phyloP scores from a whole-genome alignment of 1,140 invertebrate species.

The Brachionus calyciflorus region DNA sequence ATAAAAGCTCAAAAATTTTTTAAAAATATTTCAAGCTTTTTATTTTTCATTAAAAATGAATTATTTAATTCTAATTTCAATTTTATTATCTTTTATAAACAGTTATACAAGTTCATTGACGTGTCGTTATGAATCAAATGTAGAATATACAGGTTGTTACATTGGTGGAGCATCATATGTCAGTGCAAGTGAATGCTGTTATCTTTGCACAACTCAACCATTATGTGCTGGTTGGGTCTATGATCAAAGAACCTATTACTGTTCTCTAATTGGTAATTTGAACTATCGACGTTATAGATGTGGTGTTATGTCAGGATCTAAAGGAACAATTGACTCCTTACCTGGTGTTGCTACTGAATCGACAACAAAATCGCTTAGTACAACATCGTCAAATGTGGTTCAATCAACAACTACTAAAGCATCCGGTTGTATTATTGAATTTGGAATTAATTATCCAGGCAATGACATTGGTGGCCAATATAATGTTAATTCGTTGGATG shows the following conservation, averaged over 20 bases:
- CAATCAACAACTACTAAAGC: slow-evolving; percentile 9
- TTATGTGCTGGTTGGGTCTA: not conserved
- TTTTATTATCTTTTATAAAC: not conserved
- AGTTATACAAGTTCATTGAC: not conserved
- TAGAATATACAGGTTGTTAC: slow-evolving; percentile 9
- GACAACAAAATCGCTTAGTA: not conserved
- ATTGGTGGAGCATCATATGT: not conserved
- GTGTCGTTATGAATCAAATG: slow-evolving; percentile 19
- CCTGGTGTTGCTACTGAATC: not conserved
- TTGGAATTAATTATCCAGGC: slow-evolving; percentile 10
- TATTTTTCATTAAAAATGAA: too few species aligned
- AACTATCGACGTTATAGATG: slow-evolving; percentile 14
- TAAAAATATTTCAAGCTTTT: too few species aligned
- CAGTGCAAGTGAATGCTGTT: not conserved
- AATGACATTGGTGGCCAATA: slow-evolving; percentile 26
- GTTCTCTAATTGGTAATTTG: not conserved
- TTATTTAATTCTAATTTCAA: too few species aligned
- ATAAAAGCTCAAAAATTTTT: too few species aligned
- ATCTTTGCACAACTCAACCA: not conserved
- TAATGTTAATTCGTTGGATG: slow-evolving; percentile 1
- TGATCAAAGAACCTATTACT: slow-evolving; percentile 2
- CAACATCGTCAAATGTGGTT: too few species aligned
- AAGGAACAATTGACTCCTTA: not conserved
- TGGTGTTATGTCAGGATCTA: not conserved
- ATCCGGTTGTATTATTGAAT: slow-evolving; percentile 12